phyloP scores from a whole-genome alignment of 2,888 invertebrate genomes.

The Mythimna lalbum region DNA sequence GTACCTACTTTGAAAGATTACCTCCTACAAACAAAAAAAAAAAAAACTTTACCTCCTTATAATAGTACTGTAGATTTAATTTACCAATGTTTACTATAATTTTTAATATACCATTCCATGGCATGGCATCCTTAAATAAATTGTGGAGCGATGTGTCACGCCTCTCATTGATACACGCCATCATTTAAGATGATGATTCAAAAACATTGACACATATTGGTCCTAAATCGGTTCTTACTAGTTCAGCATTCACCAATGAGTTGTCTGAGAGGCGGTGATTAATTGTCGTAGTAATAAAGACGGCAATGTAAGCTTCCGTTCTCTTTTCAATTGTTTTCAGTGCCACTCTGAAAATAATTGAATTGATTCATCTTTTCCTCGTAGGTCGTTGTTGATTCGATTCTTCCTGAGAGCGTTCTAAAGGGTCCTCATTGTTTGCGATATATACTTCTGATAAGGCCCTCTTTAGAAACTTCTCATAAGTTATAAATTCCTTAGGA shows the following conservation, averaged over 20 bases:
- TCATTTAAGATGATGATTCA: slow-evolving; percentile 83
- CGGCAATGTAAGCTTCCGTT: slow-evolving; percentile 43
- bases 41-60: no score
- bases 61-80: not conserved
- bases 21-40: no score
- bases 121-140: slow-evolving; percentile 40
- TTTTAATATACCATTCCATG: not conserved
- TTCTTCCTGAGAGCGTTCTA: not conserved
- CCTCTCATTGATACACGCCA: slow-evolving; percentile 66
- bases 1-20: no score
- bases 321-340: slow-evolving; percentile 41
- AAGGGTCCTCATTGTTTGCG: not conserved
- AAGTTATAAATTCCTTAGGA: not conserved
- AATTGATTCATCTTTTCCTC: slow-evolving; percentile 26
- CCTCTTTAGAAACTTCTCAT: no score
- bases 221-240: slow-evolving; percentile 66
- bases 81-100: not conserved
- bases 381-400: not conserved
- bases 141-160: slow-evolving; percentile 64
- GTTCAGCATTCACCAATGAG: slow-evolving; percentile 47
- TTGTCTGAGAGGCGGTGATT: slow-evolving; percentile 13
- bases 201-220: slow-evolving; percentile 76
- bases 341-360: slow-evolving; percentile 18
- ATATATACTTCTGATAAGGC: not conserved
- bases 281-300: slow-evolving; percentile 29